Base-by-base conservation (phyloP, 2,797 vertebrate genomes). In the Clarias laeviceps region DNA sequence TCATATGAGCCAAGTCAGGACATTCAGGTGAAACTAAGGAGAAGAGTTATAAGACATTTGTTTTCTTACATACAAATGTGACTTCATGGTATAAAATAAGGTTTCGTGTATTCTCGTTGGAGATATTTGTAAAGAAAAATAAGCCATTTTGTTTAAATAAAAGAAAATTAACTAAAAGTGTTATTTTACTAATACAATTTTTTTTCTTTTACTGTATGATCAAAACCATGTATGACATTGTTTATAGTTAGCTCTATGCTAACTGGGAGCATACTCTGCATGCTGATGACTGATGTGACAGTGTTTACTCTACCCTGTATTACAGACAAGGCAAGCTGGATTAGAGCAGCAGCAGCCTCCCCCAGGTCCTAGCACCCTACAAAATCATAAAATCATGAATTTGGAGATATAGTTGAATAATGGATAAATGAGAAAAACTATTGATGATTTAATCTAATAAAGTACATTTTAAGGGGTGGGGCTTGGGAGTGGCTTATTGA, bases 401-500 rank as follows among this genome's bases (percentile, higher is more conserved):
- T 57, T 8, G 27, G 29, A 57, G 17, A 77, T 77, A 78, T 34
- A 17, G 27, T 59, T 37, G 32, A 78, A 61, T 78, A 34, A 61
- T 22, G 32, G 37, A 78, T 61, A 57, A 78, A 78, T n/a, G 32
- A 61, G 56, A 5, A 61, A 78, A 78, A 56, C 73, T 56, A 61
- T 61, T 18, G 3, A 62, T 8, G 24, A 80, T 45, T 80, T 80
- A 80, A 64, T 27, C 15, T 18, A 80, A 65, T 80, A 65, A 78
- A 24, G 11, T 59, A 61, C 3, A 80, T 64, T 80, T 64, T 45
- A 45, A 27, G 24, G 15, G 24, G 78, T 64, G 61, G 37, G 61
- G 4, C 34, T 65, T 80, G 6, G 14, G 54, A 2, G 15, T 45
- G 34, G 24, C 14, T n/a, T 29, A 93, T 94, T 94, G 94, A 93